Evolutionary conservation across 2,797 vertebrate species (phyloP), one percentile per base, ranked within the genome.

Genomic region (Smutsia temminckii): DNA sequence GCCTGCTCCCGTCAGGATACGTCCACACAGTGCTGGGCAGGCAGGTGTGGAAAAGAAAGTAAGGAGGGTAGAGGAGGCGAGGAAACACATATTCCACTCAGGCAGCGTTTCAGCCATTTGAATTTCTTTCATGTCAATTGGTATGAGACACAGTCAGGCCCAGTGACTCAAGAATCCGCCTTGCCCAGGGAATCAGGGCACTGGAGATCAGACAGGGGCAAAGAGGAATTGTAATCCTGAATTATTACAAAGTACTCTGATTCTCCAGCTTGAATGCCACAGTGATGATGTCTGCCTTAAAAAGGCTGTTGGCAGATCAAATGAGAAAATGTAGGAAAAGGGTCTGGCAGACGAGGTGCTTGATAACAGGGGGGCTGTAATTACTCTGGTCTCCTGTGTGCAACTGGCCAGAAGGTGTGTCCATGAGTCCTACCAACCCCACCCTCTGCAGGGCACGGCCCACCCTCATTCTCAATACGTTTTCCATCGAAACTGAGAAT

Each of bases 261-360:
- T 90, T 79, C 64, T 92, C 72, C 37, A 63, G 23, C n/a, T 42
- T 46, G n/a, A 81, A 84, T 72, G 49, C 46, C 72, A 61, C 4
- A 16, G 17, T 27, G 23, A 55, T 25, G 9, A 34, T 5, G 12
- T 63, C 69, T 51, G 23, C 34, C 40, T 37, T 13, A 17, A 72
- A 72, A 68, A 78, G 16, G 63, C 16, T 72, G 3, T 77, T 37
- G 37, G 42, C 1, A 20, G 34, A 42, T 85, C 29, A 85, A 51
- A 46, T 16, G 42, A 77, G 64, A 68, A 90, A 59, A 27, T 2
- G 0, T 12, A 10, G 32, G 79, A 51, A 63, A 40, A 72, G 27
- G 57, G 37, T 14, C 74, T 71, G 51, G n/a, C 9, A 12, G 49
- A 91, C 12, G 4, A 55, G 63, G 14, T 13, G 51, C 66, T 81